These are phyloP conservation scores for Chitala chitala DNA, from an alignment of 2,113 vertebrate genomes.

Conservation along the genomic window DNA sequence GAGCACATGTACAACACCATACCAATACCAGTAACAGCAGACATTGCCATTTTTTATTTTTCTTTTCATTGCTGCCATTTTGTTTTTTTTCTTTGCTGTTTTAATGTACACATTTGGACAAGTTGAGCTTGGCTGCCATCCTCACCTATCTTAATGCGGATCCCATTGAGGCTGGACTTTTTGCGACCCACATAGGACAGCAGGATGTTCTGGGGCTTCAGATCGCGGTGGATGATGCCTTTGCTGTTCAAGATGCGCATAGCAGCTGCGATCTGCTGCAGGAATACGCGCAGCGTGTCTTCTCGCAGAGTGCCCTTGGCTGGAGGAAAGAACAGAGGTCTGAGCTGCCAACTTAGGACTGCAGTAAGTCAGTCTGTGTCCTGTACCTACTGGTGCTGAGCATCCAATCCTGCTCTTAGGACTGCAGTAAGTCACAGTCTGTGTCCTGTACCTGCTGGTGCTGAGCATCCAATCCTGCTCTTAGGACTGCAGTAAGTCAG, in stretches of 20 bases:
- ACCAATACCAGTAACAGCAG: slow-evolving; percentile 8
- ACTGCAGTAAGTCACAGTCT: too few relatives aligned
- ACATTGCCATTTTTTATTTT: too few relatives aligned
- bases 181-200: slow-evolving; percentile 77
- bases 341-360: not conserved
- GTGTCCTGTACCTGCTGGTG: too few relatives aligned
- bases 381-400: too few relatives aligned
- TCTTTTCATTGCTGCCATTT: too few relatives aligned
- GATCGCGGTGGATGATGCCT: slow-evolving; percentile 91
- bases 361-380: not conserved
- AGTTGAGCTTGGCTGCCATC: not conserved
- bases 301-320: slow-evolving; percentile 91
- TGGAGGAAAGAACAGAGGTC: slow-evolving; percentile 38
- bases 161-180: slow-evolving; percentile 77
- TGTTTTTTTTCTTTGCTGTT: too few relatives aligned
- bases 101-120: not conserved
- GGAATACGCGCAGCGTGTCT: slow-evolving; percentile 88
- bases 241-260: slow-evolving; percentile 91
- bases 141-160: slow-evolving; percentile 92
- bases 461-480: too few relatives aligned
- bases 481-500: too few relatives aligned
- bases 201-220: slow-evolving; percentile 95
- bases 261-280: slow-evolving; percentile 92
- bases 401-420: too few relatives aligned
- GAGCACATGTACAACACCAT: not conserved